phyloP scores from a whole-genome alignment of 2,113 vertebrate genomes.

The Pelecanus crispus region DNA sequence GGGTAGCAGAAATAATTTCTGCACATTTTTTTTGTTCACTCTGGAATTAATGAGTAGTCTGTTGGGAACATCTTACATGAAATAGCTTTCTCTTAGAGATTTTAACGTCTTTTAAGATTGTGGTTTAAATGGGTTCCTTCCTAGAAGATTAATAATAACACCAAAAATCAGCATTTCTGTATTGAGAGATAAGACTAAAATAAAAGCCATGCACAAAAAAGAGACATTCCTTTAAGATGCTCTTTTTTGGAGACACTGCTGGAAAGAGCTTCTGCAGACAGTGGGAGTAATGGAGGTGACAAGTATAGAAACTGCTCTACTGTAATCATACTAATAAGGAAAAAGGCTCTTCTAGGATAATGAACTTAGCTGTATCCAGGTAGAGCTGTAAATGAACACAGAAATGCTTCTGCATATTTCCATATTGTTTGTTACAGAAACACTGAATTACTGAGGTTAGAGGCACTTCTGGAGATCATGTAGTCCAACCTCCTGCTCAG shows the following conservation, averaged over 20 bases:
- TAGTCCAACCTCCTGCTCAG: background rate
- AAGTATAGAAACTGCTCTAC: background rate
- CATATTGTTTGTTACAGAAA: background rate
- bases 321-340: background rate
- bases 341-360: background rate
- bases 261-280: background rate
- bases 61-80: background rate
- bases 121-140: background rate
- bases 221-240: background rate
- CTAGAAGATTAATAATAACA: background rate
- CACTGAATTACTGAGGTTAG: background rate
- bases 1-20: background rate
- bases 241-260: background rate
- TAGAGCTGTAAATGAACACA: background rate
- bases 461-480: fast-evolving
- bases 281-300: background rate
- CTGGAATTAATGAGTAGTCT: background rate
- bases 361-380: background rate
- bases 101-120: background rate
- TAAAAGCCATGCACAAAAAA: background rate
- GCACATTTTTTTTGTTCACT: background rate
- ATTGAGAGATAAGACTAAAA: background rate
- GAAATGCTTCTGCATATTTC: background rate
- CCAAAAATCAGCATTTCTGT: background rate
- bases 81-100: background rate